Conservation (phyloP, 2,888 invertebrate genomes). For the Scaptomyza caliginosa region DNA sequence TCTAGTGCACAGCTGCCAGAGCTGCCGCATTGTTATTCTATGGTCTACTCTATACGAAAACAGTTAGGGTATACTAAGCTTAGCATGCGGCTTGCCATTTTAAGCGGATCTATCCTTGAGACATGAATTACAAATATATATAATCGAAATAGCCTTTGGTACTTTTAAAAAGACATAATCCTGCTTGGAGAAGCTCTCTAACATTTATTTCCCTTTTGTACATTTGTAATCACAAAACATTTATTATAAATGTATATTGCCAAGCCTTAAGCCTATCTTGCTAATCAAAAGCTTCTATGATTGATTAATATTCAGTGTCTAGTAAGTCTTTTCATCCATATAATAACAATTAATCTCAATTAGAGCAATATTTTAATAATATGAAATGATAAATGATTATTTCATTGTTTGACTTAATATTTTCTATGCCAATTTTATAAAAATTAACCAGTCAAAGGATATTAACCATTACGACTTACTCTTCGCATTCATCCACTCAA, state of each 20-base stretch:
- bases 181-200: too few relatives aligned
- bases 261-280: background rate
- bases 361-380: background rate
- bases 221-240: background rate
- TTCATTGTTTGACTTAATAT: background rate
- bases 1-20: slow-evolving; percentile 46
- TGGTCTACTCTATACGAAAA: background rate
- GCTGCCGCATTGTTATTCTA: slow-evolving; percentile 12
- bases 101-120: background rate
- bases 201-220: background rate
- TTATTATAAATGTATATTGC: background rate
- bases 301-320: background rate
- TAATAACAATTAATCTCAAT: background rate
- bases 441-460: slow-evolving; percentile 5
- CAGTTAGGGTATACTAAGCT: slow-evolving; percentile 13
- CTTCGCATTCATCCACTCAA: background rate
- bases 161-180: too few relatives aligned
- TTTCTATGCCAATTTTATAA: background rate
- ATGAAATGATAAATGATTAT: background rate
- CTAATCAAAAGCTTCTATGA: background rate
- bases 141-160: background rate
- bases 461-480: background rate
- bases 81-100: background rate
- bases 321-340: background rate
- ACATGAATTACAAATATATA: rapidly evolving